Evolutionary conservation across 2,113 vertebrate genomes (phyloP).

Genomic region (Columba livia): DNA sequence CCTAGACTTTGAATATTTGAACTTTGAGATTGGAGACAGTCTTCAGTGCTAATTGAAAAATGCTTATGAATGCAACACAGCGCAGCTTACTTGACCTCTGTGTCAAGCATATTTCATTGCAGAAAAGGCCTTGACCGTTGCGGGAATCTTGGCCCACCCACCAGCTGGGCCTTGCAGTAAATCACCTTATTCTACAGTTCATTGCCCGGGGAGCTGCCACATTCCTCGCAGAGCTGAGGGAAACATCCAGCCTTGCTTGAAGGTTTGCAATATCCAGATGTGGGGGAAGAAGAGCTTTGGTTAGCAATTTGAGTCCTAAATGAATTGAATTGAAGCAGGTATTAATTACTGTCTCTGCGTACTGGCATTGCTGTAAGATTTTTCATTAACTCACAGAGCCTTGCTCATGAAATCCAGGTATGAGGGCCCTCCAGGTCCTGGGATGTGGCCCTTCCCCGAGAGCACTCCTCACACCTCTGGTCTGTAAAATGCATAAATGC

Average conservation of each 20-base stretch:
- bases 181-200: not conserved
- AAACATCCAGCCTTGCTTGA: not conserved
- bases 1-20: not conserved
- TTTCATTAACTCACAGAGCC: not conserved
- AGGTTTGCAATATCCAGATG: not conserved
- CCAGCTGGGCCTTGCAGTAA: not conserved
- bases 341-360: not conserved
- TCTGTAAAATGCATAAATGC: not conserved
- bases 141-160: not conserved
- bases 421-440: not conserved
- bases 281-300: not conserved
- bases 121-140: not conserved
- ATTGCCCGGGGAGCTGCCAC: not conserved
- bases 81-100: not conserved
- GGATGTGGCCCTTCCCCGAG: not conserved
- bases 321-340: not conserved
- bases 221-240: rapidly evolving
- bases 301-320: not conserved
- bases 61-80: not conserved
- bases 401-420: not conserved
- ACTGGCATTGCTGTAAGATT: not conserved
- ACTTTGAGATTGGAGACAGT: not conserved
- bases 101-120: not conserved
- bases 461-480: not conserved
- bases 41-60: not conserved